These are phyloP conservation scores for Rosalia funebris DNA, from an alignment of 2,888 invertebrate species.

Conservation along the genomic window DNA sequence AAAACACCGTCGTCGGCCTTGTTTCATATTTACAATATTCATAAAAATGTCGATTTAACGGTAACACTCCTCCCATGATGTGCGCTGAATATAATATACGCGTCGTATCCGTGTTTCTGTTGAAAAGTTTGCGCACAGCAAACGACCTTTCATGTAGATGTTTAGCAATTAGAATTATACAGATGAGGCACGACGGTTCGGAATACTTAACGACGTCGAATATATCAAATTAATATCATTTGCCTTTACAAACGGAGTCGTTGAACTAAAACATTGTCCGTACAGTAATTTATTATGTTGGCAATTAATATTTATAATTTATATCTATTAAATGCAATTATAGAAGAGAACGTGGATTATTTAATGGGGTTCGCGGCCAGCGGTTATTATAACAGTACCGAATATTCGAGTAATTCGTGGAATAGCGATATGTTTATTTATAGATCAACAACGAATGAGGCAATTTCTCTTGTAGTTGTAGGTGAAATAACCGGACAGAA, in stretches of 20 bases:
- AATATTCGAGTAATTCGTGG: no score
- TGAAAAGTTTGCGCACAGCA: not conserved
- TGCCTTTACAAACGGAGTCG: conserved; percentile 32
- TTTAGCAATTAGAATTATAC: conserved; percentile 5
- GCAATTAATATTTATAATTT: conserved; percentile 43
- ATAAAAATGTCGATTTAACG: not conserved
- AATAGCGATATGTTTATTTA: no score
- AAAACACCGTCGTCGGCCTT: not conserved
- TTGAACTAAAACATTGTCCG: conserved; percentile 43
- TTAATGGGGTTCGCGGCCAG: no score
- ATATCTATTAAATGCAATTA: conserved; percentile 39
- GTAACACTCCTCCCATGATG: not conserved
- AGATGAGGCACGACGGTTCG: not conserved
- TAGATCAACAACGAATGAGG: no score
- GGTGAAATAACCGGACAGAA: no score
- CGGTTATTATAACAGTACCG: no score
- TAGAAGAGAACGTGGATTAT: conserved; percentile 30
- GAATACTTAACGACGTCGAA: conserved; percentile 29
- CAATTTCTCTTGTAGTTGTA: no score
- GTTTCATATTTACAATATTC: not conserved
- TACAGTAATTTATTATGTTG: conserved; percentile 31
- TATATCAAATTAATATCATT: conserved; percentile 38
- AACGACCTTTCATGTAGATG: conserved; percentile 6
- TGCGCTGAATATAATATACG: not conserved
- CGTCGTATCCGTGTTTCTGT: not conserved